Percentiles rank a stretch among this genome's conserved stretches.
Evolutionary conservation across 1,140 invertebrate species (phyloP).

Genomic region (Eriosoma lanigerum): DNA sequence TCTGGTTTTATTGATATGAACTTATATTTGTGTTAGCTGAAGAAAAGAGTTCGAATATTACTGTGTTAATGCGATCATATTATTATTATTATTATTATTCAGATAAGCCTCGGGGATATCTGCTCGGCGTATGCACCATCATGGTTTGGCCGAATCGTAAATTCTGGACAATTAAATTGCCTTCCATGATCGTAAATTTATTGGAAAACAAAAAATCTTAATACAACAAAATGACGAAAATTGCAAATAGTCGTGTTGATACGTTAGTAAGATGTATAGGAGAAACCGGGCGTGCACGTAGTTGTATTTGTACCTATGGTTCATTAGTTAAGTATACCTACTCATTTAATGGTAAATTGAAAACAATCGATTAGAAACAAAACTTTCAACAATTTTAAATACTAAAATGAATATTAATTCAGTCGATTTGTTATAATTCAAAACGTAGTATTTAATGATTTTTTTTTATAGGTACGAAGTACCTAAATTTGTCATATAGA

Average conservation of each 20-base stretch:
- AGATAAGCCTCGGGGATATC: not conserved
- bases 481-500: too few species aligned
- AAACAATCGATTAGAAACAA: too few species aligned
- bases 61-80: too few species aligned
- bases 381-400: too few species aligned
- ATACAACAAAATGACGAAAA: not conserved
- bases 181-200: not conserved
- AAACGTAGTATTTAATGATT: too few species aligned
- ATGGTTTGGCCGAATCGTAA: not conserved
- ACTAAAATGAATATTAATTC: too few species aligned
- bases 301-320: too few species aligned
- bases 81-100: conserved; percentile 8
- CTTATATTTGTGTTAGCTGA: not conserved
- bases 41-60: conserved; percentile 1
- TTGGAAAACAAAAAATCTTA: not conserved
- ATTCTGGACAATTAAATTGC: not conserved
- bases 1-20: not conserved
- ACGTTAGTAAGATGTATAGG: not conserved
- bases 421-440: too few species aligned
- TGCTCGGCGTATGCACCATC: not conserved
- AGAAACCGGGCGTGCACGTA: not conserved
- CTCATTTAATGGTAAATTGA: too few species aligned
- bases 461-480: too few species aligned
- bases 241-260: not conserved
- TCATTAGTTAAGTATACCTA: too few species aligned